phyloP scores from a whole-genome alignment of 2,113 vertebrate genomes.

The Varanus salvator region DNA sequence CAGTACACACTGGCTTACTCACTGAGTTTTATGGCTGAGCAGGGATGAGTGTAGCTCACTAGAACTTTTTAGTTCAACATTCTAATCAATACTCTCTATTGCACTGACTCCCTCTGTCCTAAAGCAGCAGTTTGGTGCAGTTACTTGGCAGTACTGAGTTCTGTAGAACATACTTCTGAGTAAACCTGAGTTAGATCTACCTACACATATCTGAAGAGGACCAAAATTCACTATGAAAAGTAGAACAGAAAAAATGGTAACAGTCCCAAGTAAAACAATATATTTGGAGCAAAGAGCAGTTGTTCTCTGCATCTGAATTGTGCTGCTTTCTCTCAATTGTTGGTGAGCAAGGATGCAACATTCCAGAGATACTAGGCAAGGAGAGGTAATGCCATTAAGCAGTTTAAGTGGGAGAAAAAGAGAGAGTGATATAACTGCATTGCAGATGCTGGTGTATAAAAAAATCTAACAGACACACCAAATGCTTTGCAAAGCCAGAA shows the following conservation, averaged over 20 bases:
- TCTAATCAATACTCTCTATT: not conserved
- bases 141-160: not conserved
- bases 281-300: not conserved
- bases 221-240: not conserved
- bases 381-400: not conserved
- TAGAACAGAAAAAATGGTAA: not conserved
- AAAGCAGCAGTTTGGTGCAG: not conserved
- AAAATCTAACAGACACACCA: not conserved
- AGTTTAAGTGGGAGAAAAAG: conserved; percentile 13
- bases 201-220: not conserved
- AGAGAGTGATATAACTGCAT: conserved; percentile 19
- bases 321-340: not conserved
- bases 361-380: not conserved
- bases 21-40: not conserved
- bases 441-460: conserved; percentile 28
- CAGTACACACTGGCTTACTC: not conserved
- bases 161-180: not conserved
- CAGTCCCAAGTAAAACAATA: not conserved
- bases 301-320: not conserved
- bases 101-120: not conserved
- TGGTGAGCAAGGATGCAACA: not conserved
- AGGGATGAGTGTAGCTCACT: not conserved
- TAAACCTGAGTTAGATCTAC: not conserved
- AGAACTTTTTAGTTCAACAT: not conserved
- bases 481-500: not conserved